Evolutionary conservation across 2,888 invertebrate species (phyloP), one percentile per base, ranked within the genome.

Genomic region (Merodon equestris): DNA sequence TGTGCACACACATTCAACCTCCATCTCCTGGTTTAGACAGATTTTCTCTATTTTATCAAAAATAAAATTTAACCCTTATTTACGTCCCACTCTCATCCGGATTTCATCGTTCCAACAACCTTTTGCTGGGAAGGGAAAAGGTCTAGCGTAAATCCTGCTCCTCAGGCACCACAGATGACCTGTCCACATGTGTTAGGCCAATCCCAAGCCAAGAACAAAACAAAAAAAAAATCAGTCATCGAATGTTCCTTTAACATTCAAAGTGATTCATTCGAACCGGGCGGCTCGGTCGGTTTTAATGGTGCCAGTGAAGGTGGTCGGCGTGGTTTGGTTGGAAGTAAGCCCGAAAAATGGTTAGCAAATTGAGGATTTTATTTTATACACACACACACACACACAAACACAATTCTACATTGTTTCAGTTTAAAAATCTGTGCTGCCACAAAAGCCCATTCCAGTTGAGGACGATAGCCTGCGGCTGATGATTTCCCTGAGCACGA

Each of bases 101-200:
- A 27, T 27, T 27, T 27, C 27, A 7, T 4, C 7, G 27, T 27
- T 2, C 27, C 27, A 4, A 4, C 27, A 27, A 27, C 27, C 27
- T 27, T 27, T 27, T 40, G 40, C 12, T 9, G 3, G 9, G 12
- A 40, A n/a, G 5, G 53, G 18, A 17, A 34, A 42, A 36, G 53
- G 18, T 58, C 57, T 60, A 44, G 56, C 45, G 54, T 74, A 79
- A 79, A 68, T 74, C 77, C 75, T 70, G 64, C 56, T 51, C 56
- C 64, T 53, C 58, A 12, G 68, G 70, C 57, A 60, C 57, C 56
- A 81, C 58, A 56, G 70, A 71, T 75, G 81, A 75, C 81, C 81
- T 75, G 81, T 81, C 61, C 81, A 81, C 75, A 81, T 75, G 71
- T 81, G 81, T 81, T 81, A 81, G 81, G 68, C 70, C 66, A 75